Evolutionary conservation across 2,797 vertebrate species (phyloP).

Genomic region (Australoheros facetus): DNA sequence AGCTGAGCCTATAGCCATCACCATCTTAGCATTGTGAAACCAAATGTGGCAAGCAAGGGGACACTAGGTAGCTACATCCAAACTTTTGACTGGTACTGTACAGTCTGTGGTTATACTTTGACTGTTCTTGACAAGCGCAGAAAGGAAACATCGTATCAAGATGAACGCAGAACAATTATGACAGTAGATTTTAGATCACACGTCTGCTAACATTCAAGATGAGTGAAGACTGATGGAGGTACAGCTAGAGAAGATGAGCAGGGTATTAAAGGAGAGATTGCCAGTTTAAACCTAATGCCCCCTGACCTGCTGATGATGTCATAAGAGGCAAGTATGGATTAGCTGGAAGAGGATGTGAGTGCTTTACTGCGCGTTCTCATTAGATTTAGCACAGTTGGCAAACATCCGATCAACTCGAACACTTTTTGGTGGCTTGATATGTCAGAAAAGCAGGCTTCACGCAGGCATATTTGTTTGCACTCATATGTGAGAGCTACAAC

Average conservation of each 20-base stretch:
- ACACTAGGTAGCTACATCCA: not conserved
- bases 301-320: constrained; percentile 30
- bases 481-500: constrained; percentile 37
- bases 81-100: too few relatives aligned
- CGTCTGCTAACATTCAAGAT: not conserved
- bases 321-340: constrained; percentile 48
- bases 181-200: not conserved
- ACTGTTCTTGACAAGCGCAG: not conserved
- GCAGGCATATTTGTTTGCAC: constrained; percentile 32
- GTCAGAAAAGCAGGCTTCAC: not conserved
- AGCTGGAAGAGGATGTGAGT: constrained; percentile 4
- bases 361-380: not conserved
- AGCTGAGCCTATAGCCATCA: not conserved
- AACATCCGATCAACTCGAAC: constrained; percentile 29
- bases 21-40: not conserved
- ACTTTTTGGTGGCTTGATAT: not conserved
- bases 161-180: not conserved
- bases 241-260: not conserved
- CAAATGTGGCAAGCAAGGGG: not conserved
- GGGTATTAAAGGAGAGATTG: not conserved
- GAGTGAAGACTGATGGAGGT: not conserved
- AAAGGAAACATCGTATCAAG: not conserved
- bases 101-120: not conserved
- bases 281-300: not conserved
- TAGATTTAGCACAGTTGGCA: constrained; percentile 4